Evolutionary conservation across 2,888 invertebrate genomes (phyloP).

Genomic region (Xestia xanthographa): DNA sequence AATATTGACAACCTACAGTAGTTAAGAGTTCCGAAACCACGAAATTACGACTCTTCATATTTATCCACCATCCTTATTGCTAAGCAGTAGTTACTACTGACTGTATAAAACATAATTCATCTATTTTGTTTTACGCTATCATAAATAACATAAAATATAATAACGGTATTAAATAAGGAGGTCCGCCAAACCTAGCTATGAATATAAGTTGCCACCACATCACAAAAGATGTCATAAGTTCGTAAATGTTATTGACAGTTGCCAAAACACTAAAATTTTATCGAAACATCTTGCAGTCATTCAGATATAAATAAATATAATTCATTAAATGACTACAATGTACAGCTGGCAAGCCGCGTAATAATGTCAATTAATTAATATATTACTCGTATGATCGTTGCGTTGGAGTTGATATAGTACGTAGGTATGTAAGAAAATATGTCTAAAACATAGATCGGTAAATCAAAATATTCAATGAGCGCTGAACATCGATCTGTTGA

Average conservation of each 20-base stretch:
- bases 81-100: background rate
- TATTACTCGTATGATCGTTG: conserved; percentile 33
- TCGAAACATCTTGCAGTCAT: conserved; percentile 2
- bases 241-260: conserved; percentile 10
- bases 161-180: background rate
- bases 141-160: too few relatives aligned
- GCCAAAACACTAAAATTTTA: conserved; percentile 19
- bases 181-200: background rate
- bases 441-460: background rate
- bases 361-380: conserved; percentile 48
- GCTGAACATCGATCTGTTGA: conserved; percentile 1
- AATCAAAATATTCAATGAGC: conserved; percentile 3
- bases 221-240: background rate
- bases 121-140: too few relatives aligned
- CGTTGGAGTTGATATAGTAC: background rate
- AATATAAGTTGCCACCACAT: background rate
- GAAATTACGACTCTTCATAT: background rate
- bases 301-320: conserved; percentile 37
- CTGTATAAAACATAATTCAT: background rate
- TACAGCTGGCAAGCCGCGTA: conserved; percentile 43
- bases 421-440: conserved; percentile 2
- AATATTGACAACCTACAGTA: background rate
- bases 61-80: background rate
- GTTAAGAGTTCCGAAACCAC: background rate
- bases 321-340: conserved; percentile 31